These are phyloP conservation scores for Pollachius pollachius DNA, from an alignment of 2,113 vertebrate genomes.

Conservation along the genomic window DNA sequence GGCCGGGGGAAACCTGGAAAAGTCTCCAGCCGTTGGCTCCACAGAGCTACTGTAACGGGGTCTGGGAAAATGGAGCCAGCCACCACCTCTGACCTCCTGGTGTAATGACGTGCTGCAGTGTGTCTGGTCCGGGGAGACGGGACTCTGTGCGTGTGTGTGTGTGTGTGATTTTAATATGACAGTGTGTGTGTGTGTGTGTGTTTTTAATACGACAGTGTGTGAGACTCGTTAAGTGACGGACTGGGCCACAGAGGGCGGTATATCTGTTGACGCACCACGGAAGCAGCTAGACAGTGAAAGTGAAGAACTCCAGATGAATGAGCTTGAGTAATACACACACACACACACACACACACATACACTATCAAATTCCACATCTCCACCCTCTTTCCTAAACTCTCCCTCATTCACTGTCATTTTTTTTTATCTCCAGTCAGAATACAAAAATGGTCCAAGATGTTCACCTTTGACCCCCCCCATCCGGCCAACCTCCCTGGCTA, in stretches of 20 bases:
- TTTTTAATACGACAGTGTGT: background rate
- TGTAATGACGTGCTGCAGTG: constrained; percentile 2
- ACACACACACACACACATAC: background rate
- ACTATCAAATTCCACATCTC: background rate
- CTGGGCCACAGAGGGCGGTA: background rate
- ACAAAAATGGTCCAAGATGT: no score
- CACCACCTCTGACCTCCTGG: constrained; percentile 11
- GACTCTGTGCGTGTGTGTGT: background rate
- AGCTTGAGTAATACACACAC: background rate
- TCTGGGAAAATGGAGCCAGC: constrained; percentile 11
- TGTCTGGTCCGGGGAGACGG: background rate
- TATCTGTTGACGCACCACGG: constrained; percentile 1
- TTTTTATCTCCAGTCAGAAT: no score
- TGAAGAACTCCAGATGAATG: constrained; percentile 1
- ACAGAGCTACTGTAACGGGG: constrained; percentile 10
- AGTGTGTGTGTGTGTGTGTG: background rate
- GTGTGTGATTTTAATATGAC: background rate
- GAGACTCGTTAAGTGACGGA: background rate
- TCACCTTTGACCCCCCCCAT: background rate
- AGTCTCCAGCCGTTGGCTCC: background rate
- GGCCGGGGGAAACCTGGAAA: background rate
- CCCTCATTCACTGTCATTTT: no score
- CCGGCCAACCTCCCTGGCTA: background rate
- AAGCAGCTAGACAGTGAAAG: constrained; percentile 3
- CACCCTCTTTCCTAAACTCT: background rate